A percentile compares a stretch with the other conserved stretches of the same genome.
phyloP scores from a whole-genome alignment of 2,888 invertebrate species.

The Acrobasis repandana region DNA sequence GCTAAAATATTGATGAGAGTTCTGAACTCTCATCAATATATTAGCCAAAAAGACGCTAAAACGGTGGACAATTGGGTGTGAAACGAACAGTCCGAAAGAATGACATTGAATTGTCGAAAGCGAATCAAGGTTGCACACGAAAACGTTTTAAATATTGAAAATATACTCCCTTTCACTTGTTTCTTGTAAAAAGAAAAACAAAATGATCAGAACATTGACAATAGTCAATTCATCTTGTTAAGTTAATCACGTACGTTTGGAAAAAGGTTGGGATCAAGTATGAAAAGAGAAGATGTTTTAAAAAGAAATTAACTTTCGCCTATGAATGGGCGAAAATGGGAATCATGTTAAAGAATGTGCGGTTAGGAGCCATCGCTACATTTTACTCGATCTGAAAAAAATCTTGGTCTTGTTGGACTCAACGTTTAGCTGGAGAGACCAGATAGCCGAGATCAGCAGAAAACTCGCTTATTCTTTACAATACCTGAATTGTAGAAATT shows the following conservation, averaged over 20 bases:
- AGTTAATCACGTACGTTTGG: background rate
- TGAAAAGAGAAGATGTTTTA: background rate
- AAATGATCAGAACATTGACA: background rate
- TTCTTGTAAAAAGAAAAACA: background rate
- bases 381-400: too few relatives aligned
- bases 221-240: background rate
- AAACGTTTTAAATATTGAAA: slow-evolving; percentile 15
- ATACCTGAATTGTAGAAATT: too few relatives aligned
- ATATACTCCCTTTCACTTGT: slow-evolving; percentile 9
- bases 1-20: too few relatives aligned
- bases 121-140: slow-evolving; percentile 39
- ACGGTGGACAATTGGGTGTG: background rate
- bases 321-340: too few relatives aligned
- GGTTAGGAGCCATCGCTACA: too few relatives aligned
- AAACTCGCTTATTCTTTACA: too few relatives aligned
- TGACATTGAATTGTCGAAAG: slow-evolving; percentile 43
- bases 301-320: too few relatives aligned
- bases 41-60: background rate
- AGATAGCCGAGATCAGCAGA: too few relatives aligned
- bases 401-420: too few relatives aligned
- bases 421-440: too few relatives aligned
- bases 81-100: slow-evolving; percentile 36
- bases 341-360: too few relatives aligned
- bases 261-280: background rate
- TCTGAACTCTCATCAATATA: too few relatives aligned